Evolutionary conservation across 2,113 vertebrate genomes (phyloP).

Genomic region (Toxotes jaculatrix): DNA sequence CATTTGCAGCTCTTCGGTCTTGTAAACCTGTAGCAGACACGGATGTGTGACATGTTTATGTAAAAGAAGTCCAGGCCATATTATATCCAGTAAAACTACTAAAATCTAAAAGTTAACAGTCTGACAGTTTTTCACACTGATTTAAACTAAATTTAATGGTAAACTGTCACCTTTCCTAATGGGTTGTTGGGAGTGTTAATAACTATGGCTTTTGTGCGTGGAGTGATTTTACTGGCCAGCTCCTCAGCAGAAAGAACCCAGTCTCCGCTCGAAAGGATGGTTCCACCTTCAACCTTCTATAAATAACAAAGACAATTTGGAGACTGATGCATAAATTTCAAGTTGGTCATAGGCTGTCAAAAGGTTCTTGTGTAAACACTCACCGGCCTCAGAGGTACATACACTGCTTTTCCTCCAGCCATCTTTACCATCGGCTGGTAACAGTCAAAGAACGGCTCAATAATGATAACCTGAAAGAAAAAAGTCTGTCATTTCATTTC

Average conservation of each 20-base stretch:
- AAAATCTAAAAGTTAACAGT: too few relatives aligned
- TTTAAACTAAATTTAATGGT: too few relatives aligned
- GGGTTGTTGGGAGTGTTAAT: conserved; percentile 98
- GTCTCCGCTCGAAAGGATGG: conserved; percentile 84
- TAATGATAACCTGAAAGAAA: conserved; percentile 90
- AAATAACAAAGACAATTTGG: neutral
- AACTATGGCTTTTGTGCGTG: conserved; percentile 90
- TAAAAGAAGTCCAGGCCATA: too few relatives aligned
- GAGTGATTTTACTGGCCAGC: conserved; percentile 90
- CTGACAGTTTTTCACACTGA: too few relatives aligned
- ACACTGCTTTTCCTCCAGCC: conserved; percentile 90
- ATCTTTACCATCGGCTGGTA: conserved; percentile 94
- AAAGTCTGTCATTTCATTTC: neutral
- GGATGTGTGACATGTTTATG: neutral
- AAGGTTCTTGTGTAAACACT: conserved; percentile 65
- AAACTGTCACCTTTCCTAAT: conserved; percentile 90
- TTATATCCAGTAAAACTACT: too few relatives aligned
- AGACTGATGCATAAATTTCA: neutral
- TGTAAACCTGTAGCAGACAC: conserved; percentile 87
- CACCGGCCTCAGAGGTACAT: conserved; percentile 89
- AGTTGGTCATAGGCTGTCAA: too few relatives aligned
- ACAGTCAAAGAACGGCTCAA: conserved; percentile 97
- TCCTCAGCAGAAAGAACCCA: conserved; percentile 91
- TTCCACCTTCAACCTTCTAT: conserved; percentile 80
- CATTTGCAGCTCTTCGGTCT: conserved; percentile 87